phyloP scores from a whole-genome alignment of 2,797 vertebrate genomes.

The Clarias laeviceps region DNA sequence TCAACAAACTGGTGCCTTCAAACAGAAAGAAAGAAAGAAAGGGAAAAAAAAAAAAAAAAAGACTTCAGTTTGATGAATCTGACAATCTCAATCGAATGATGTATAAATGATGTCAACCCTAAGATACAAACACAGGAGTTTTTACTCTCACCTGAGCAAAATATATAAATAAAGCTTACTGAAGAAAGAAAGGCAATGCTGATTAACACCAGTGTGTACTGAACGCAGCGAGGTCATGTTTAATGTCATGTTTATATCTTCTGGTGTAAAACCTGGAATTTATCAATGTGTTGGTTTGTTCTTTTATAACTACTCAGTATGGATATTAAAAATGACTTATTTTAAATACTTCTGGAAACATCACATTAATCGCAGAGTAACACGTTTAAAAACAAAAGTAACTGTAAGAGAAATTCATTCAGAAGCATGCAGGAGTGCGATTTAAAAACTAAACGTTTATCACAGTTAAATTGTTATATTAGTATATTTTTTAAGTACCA shows the following conservation, averaged over 20 bases:
- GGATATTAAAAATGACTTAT: neutral
- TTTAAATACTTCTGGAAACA: neutral
- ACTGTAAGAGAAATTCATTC: neutral
- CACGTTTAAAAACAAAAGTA: neutral
- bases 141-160: neutral
- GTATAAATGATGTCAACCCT: neutral
- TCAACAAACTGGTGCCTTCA: constrained; percentile 99
- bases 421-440: neutral
- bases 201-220: neutral
- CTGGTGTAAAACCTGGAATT: neutral
- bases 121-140: neutral
- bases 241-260: neutral
- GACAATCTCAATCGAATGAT: neutral
- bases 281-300: neutral
- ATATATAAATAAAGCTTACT: neutral
- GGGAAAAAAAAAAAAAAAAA: no score
- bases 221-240: neutral
- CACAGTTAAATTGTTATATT: neutral
- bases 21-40: constrained; percentile 12
- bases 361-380: neutral
- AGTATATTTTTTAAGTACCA: neutral
- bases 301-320: neutral
- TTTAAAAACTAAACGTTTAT: neutral
- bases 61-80: neutral
- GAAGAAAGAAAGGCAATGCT: neutral